Percentiles rank a stretch among this genome's conserved stretches.
These are phyloP conservation scores for Cheirogaleus major DNA, from an alignment of 2,797 vertebrate genomes.

Conservation along the genomic window DNA sequence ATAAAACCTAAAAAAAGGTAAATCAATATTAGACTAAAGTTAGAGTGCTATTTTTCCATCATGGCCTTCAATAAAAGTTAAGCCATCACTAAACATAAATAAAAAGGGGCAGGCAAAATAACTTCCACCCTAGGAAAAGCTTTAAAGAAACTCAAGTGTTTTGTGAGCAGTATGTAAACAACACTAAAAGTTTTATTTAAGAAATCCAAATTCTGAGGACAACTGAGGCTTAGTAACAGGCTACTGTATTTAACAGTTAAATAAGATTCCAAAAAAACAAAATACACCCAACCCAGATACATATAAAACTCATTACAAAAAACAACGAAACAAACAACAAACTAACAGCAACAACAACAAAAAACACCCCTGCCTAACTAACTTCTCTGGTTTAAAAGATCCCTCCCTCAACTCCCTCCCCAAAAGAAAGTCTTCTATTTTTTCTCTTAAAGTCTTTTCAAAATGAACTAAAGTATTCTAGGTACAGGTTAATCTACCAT, in stretches of 20 bases:
- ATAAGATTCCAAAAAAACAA: conserved; percentile 45
- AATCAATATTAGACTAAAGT: neutral
- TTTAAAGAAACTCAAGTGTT: conserved; percentile 53
- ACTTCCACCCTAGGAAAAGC: conserved; percentile 18
- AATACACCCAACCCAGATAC: conserved; percentile 21
- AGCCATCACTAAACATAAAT: conserved; percentile 62
- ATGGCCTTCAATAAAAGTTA: conserved; percentile 21
- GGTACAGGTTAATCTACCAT: neutral
- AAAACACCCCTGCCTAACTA: neutral
- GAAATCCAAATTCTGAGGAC: conserved; percentile 43
- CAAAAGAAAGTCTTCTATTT: neutral
- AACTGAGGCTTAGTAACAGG: conserved; percentile 22
- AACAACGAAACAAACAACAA: neutral
- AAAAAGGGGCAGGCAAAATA: conserved; percentile 40
- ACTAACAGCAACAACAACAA: neutral
- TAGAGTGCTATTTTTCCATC: conserved; percentile 52
- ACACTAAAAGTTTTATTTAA: conserved; percentile 43
- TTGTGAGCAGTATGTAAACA: conserved; percentile 39
- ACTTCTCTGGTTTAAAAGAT: conserved; percentile 44
- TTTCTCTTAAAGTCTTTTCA: neutral
- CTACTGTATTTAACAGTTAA: conserved; percentile 32
- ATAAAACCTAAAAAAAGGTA: conserved; percentile 25
- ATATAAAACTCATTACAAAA: conserved; percentile 27
- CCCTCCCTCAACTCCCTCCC: neutral
- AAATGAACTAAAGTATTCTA: conserved; percentile 11